Evolutionary conservation across 2,113 vertebrate species (phyloP).

Genomic region (Myocastor coypus): DNA sequence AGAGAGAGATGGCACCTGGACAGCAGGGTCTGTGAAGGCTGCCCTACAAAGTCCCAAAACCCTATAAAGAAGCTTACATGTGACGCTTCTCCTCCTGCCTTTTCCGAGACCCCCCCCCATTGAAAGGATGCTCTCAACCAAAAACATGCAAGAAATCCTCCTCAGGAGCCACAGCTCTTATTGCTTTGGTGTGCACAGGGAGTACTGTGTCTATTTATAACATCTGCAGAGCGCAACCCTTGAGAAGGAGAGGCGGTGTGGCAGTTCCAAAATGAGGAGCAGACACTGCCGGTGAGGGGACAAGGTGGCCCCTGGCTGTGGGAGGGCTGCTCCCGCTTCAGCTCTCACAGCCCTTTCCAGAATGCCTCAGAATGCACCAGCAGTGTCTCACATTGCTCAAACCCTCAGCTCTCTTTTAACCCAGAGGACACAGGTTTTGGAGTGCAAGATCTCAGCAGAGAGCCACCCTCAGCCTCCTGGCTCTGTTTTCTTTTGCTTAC

Average conservation of each 20-base stretch:
- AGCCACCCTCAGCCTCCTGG: neutral
- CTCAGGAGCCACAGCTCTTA: neutral
- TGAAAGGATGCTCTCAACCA: neutral
- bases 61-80: no score
- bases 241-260: neutral
- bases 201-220: neutral
- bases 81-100: neutral
- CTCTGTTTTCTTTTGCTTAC: neutral
- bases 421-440: neutral
- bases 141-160: neutral
- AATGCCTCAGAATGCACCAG: neutral
- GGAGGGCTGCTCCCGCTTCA: neutral
- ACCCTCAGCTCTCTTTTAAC: neutral
- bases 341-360: neutral
- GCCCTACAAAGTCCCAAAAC: rapidly evolving
- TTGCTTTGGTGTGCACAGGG: neutral
- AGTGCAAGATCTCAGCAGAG: neutral
- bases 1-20: neutral
- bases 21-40: neutral
- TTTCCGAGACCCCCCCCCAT: neutral
- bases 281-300: rapidly evolving
- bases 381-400: neutral
- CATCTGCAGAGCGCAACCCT: rapidly evolving
- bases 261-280: neutral
- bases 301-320: neutral